phyloP scores from a whole-genome alignment of 2,797 vertebrate genomes.

The Helostoma temminkii region DNA sequence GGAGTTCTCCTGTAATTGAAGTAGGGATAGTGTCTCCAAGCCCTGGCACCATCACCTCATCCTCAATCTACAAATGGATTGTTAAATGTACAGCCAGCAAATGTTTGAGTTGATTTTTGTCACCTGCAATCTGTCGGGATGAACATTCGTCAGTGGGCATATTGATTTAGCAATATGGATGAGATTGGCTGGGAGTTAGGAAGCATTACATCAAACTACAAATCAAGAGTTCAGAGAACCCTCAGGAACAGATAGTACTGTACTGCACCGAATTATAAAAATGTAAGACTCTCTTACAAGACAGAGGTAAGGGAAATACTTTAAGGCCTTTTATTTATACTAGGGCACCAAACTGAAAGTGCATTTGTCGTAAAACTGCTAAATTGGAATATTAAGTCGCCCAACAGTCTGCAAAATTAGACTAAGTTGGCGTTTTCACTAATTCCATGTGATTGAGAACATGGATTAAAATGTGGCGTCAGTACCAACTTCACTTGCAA shows the following conservation, averaged over 20 bases:
- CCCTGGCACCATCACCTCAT: conserved; percentile 54
- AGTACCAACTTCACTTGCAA: background rate
- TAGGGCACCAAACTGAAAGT: conserved; percentile 7
- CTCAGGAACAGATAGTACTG: conserved; percentile 58
- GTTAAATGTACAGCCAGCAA: conserved; percentile 76
- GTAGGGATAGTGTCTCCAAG: conserved; percentile 41
- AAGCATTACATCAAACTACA: conserved; percentile 77
- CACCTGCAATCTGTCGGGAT: conserved; percentile 73
- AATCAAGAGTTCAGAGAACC: conserved; percentile 75
- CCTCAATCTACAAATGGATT: conserved; percentile 75
- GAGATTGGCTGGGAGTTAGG: conserved; percentile 83
- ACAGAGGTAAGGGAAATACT: background rate
- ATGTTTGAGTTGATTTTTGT: conserved; percentile 83
- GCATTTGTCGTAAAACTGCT: conserved; percentile 25
- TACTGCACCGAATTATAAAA: conserved; percentile 42
- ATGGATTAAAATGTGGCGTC: conserved; percentile 18
- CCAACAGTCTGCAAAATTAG: conserved; percentile 22
- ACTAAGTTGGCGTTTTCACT: conserved; percentile 32
- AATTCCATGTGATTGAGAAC: conserved; percentile 27
- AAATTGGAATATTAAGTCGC: conserved; percentile 41
- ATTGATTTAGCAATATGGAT: conserved; percentile 84
- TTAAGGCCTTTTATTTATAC: background rate
- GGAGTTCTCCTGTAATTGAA: conserved; percentile 67
- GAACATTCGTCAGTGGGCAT: conserved; percentile 77
- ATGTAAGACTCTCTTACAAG: background rate